A percentile compares a stretch with the other conserved stretches of the same genome.
Evolutionary conservation across 2,888 invertebrate species (phyloP).

Genomic region (Torymus auratus): DNA sequence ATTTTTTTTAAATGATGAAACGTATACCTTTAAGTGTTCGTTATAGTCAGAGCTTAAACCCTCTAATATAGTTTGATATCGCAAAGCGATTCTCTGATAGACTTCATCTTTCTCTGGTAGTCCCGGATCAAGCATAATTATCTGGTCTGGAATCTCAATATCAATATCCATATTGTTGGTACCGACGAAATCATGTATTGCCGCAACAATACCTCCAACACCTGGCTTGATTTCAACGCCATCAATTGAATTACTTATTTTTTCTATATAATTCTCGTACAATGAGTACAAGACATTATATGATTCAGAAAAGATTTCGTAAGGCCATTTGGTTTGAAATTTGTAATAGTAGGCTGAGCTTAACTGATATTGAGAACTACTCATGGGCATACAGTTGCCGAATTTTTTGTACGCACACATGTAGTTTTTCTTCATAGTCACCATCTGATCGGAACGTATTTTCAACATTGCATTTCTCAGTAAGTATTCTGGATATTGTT

Average conservation of each 20-base stretch:
- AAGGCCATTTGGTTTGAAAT: slow-evolving; percentile 78
- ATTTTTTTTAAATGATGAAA: neutral
- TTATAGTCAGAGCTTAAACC: slow-evolving; percentile 61
- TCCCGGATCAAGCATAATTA: slow-evolving; percentile 79
- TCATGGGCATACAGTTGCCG: slow-evolving; percentile 77
- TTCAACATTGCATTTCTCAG: slow-evolving; percentile 81
- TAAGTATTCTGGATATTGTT: slow-evolving; percentile 83
- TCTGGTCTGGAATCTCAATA: slow-evolving; percentile 79
- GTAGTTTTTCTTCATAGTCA: slow-evolving; percentile 78
- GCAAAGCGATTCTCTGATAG: slow-evolving; percentile 74
- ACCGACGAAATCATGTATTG: slow-evolving; percentile 77
- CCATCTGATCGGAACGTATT: slow-evolving; percentile 80
- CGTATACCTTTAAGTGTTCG: slow-evolving; percentile 27
- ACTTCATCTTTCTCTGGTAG: slow-evolving; percentile 77
- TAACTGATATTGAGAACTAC: slow-evolving; percentile 78
- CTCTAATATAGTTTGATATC: slow-evolving; percentile 74
- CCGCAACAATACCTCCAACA: slow-evolving; percentile 78
- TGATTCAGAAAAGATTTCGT: slow-evolving; percentile 75
- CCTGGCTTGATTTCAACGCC: slow-evolving; percentile 74
- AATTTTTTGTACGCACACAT: slow-evolving; percentile 74
- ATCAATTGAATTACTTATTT: slow-evolving; percentile 49
- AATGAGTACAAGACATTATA: slow-evolving; percentile 68
- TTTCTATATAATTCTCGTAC: slow-evolving; percentile 58
- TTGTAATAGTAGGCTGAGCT: slow-evolving; percentile 75
- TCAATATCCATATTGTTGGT: slow-evolving; percentile 72